These are phyloP conservation scores for Lordiphosa fenestrarum DNA, from an alignment of 2,888 invertebrate genomes.

Conservation along the genomic window DNA sequence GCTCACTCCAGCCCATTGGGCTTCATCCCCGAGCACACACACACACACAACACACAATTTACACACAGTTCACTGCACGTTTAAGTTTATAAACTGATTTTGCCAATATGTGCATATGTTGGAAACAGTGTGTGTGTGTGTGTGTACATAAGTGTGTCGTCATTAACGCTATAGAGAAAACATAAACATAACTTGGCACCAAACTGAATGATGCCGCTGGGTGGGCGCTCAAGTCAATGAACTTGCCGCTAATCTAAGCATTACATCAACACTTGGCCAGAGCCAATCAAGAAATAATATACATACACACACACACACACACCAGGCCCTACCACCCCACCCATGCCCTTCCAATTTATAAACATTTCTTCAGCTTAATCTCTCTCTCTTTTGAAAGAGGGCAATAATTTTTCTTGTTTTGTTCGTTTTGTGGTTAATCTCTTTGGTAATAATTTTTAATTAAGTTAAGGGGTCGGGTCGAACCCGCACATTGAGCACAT, in stretches of 20 bases:
- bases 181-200: conserved; percentile 23
- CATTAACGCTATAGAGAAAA: conserved; percentile 26
- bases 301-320: conserved; percentile 6
- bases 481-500: conserved; percentile 48
- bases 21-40: neutral
- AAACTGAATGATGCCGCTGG: neutral
- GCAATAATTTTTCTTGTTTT: conserved; percentile 30
- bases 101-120: conserved; percentile 26
- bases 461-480: conserved; percentile 41
- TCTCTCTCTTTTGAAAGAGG: conserved; percentile 1
- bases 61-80: conserved; percentile 26
- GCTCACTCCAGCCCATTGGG: neutral
- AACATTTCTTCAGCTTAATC: conserved; percentile 2
- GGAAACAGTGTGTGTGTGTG: neutral
- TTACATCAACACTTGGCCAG: conserved; percentile 36
- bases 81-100: conserved; percentile 44
- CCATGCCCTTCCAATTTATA: no score
- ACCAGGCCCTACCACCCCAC: neutral
- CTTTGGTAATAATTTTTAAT: conserved; percentile 68
- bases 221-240: conserved; percentile 37
- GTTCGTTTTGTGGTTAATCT: conserved; percentile 49
- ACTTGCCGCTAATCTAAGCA: conserved; percentile 38
- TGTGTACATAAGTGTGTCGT: conserved; percentile 29
- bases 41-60: neutral
- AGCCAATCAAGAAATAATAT: conserved; percentile 18